A percentile compares a stretch with the other conserved stretches of the same genome.
These are phyloP conservation scores for Rhabdomys pumilio DNA, from an alignment of 2,797 vertebrate species.

Conservation along the genomic window DNA sequence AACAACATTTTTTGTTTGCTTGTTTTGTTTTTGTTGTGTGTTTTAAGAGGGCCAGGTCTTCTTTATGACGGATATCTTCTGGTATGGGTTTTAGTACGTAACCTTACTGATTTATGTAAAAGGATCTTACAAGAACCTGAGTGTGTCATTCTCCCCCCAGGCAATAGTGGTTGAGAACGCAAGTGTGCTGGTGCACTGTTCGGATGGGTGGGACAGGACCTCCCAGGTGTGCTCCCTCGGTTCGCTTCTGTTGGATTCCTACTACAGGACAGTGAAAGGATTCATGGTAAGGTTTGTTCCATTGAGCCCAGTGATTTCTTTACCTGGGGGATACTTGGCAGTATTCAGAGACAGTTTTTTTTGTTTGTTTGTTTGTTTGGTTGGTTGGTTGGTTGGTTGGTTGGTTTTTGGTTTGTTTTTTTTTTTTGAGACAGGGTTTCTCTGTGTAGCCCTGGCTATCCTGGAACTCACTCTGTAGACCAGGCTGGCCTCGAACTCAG, in stretches of 20 bases:
- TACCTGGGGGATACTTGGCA: neutral
- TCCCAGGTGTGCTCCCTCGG: constrained; percentile 98
- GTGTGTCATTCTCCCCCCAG: constrained; percentile 86
- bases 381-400: no score
- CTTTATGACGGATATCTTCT: neutral
- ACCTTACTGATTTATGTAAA: neutral
- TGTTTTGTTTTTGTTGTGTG: neutral
- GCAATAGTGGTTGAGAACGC: constrained; percentile 95
- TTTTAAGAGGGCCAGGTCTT: neutral
- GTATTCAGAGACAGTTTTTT: neutral
- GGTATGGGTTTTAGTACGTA: neutral
- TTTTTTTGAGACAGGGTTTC: no score
- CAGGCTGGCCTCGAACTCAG: no score
- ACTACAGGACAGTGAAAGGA: constrained; percentile 98
- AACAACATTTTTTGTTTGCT: neutral
- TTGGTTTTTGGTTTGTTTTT: no score
- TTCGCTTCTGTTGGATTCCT: constrained; percentile 96
- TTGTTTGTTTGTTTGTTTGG: no score
- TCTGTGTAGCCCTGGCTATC: no score
- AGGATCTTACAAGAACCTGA: neutral
- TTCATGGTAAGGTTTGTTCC: constrained; percentile 94
- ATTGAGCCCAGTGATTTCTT: neutral
- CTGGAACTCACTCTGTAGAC: no score
- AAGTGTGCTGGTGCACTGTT: constrained; percentile 98
- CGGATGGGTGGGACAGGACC: constrained; percentile 98